Base-by-base conservation (phyloP, 2,888 invertebrate genomes). In the Erebia epiphron region DNA sequence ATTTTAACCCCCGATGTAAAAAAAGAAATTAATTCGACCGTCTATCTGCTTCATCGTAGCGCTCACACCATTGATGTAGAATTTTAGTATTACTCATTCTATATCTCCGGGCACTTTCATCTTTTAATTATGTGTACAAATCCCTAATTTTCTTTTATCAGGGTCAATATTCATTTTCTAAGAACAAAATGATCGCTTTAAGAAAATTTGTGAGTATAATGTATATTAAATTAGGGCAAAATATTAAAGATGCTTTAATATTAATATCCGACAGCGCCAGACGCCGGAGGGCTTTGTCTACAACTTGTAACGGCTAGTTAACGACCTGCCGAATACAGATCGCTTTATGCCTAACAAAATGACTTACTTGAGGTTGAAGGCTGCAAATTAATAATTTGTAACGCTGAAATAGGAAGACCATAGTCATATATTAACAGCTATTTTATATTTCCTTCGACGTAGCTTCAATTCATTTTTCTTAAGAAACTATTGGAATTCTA, bases 241-340 rank as follows among this genome's bases (percentile, higher is more conserved):
- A 21, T 67, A 67, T 58, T 49, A 35, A 57, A 58, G 67, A 58
- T 49, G 21, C 67, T 49, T 35, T 58, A 67, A 58, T 49, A 67
- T 67, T 58, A 67, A 67, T 67, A 26, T 67, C 58, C 67, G 58
- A 57, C 66, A 43, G 49, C 67, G 67, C 16, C 67, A 58, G 56
- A 43, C 64, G 67, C 67, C 49, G 26, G 26, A 49, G 58, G 58
- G 49, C 58, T 58, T 67, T 67, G 67, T 67, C 58, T 58, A 67
- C 58, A 58, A 58, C 58, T 67, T 67, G 67, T 67, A 58, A 16
- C 67, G 67, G 67, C 67, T 58, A 67, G 46, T 56, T 67, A 67
- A 67, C 67, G 58, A 67, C 58, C 58, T 67, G 67, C 58, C 67
- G 67, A 67, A 67, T 26, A 26, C 67, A 67, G 67, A 57, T 26